These are phyloP conservation scores for Cranoglanis bouderius DNA, from an alignment of 2,113 vertebrate genomes.

Conservation along the genomic window DNA sequence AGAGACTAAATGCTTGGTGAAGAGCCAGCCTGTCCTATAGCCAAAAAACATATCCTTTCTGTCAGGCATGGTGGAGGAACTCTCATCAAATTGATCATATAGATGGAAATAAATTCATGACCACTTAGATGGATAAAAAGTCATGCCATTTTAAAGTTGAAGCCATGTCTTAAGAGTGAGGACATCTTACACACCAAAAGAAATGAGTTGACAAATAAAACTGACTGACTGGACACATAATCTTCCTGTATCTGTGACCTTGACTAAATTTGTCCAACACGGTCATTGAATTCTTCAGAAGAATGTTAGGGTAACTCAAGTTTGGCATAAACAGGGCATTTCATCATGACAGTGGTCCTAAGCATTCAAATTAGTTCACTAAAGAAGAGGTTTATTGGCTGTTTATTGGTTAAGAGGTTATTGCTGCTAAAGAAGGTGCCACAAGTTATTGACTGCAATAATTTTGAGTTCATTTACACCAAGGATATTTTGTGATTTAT, in stretches of 20 bases:
- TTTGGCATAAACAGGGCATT: not conserved
- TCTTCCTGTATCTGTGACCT: not conserved
- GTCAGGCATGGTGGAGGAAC: not conserved
- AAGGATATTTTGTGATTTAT: too few relatives aligned
- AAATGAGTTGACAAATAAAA: not conserved
- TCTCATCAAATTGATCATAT: not conserved
- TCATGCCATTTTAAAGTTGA: not conserved
- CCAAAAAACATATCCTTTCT: not conserved
- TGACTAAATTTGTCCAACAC: not conserved
- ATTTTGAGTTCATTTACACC: too few relatives aligned
- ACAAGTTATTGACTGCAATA: not conserved
- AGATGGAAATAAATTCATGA: not conserved
- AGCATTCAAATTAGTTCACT: not conserved
- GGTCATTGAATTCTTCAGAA: not conserved
- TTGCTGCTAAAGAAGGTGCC: not conserved
- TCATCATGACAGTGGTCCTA: not conserved
- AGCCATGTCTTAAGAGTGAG: not conserved
- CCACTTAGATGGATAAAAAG: not conserved
- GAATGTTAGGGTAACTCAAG: not conserved
- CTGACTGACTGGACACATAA: not conserved
- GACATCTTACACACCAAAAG: not conserved
- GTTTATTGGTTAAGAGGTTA: too few relatives aligned
- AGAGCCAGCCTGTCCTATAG: not conserved
- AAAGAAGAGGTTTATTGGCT: too few relatives aligned
- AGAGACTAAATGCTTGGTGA: not conserved